These are phyloP conservation scores for Campoplex capitator DNA, from an alignment of 2,888 invertebrate genomes.

Conservation along the genomic window DNA sequence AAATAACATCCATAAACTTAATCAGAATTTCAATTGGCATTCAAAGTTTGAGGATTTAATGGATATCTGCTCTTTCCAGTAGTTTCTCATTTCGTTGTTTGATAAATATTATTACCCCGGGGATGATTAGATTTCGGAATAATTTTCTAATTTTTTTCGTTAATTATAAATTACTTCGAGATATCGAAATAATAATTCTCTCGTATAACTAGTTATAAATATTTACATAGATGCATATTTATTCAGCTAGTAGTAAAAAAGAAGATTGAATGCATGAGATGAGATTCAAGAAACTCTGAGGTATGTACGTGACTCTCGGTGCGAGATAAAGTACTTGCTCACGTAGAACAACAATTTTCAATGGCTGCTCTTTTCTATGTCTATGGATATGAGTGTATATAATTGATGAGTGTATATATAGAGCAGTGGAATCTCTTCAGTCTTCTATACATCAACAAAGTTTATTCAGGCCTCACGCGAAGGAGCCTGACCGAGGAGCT, in stretches of 20 bases:
- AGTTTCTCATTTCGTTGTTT: background rate
- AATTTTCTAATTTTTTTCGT: background rate
- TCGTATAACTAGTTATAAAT: background rate
- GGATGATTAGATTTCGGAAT: background rate
- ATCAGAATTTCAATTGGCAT: slow-evolving; percentile 3
- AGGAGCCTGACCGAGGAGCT: slow-evolving; percentile 70
- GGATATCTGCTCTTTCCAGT: background rate
- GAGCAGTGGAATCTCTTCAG: slow-evolving; percentile 23
- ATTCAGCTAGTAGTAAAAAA: background rate
- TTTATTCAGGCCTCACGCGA: slow-evolving; percentile 81
- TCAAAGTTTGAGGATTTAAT: background rate
- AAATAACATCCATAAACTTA: background rate
- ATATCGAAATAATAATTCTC: background rate
- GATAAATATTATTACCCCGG: background rate
- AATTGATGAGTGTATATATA: slow-evolving; percentile 21
- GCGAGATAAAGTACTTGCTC: slow-evolving; percentile 7
- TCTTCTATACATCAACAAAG: slow-evolving; percentile 68
- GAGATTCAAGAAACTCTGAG: slow-evolving; percentile 33
- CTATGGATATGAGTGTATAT: background rate
- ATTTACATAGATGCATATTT: background rate
- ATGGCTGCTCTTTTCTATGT: slow-evolving; percentile 12
- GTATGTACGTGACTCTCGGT: slow-evolving; percentile 15
- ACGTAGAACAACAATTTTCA: slow-evolving; percentile 43
- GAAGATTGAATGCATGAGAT: slow-evolving; percentile 5
- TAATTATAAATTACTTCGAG: background rate